Percentiles rank a stretch among this genome's conserved stretches.
These are phyloP conservation scores for Labroides dimidiatus DNA, from an alignment of 2,797 vertebrate species.

Conservation along the genomic window DNA sequence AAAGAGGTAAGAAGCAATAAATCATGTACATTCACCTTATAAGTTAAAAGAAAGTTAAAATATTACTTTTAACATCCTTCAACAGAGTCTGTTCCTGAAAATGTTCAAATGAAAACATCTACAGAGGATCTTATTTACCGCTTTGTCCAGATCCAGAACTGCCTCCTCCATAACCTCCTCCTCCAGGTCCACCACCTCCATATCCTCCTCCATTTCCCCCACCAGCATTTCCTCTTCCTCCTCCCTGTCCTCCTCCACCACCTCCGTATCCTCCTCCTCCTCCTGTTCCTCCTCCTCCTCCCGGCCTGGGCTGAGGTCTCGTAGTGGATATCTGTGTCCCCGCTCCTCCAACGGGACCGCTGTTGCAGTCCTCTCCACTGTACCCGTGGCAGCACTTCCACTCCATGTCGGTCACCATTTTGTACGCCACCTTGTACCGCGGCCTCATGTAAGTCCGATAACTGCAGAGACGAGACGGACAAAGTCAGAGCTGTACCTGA, in stretches of 20 bases:
- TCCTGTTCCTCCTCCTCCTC: slow-evolving; percentile 70
- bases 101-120: not conserved
- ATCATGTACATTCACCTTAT: too few relatives aligned
- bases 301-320: slow-evolving; percentile 48
- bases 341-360: slow-evolving; percentile 73
- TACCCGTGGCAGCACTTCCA: slow-evolving; percentile 96
- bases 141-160: slow-evolving; percentile 75
- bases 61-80: too few relatives aligned
- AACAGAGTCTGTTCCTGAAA: too few relatives aligned
- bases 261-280: slow-evolving; percentile 59
- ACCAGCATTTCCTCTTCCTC: slow-evolving; percentile 7
- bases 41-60: too few relatives aligned
- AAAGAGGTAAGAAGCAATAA: too few relatives aligned
- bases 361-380: slow-evolving; percentile 88
- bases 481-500: too few relatives aligned
- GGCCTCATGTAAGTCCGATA: slow-evolving; percentile 93
- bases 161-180: slow-evolving; percentile 49
- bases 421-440: slow-evolving; percentile 91
- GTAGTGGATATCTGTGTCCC: slow-evolving; percentile 77
- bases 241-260: not conserved
- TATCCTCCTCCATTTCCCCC: slow-evolving; percentile 48
- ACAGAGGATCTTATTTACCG: slow-evolving; percentile 65
- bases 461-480: slow-evolving; percentile 67
- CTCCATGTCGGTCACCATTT: slow-evolving; percentile 92
- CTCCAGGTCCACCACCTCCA: slow-evolving; percentile 14